Evolutionary conservation across 2,797 vertebrate genomes (phyloP).

Genomic region (Manis javanica): DNA sequence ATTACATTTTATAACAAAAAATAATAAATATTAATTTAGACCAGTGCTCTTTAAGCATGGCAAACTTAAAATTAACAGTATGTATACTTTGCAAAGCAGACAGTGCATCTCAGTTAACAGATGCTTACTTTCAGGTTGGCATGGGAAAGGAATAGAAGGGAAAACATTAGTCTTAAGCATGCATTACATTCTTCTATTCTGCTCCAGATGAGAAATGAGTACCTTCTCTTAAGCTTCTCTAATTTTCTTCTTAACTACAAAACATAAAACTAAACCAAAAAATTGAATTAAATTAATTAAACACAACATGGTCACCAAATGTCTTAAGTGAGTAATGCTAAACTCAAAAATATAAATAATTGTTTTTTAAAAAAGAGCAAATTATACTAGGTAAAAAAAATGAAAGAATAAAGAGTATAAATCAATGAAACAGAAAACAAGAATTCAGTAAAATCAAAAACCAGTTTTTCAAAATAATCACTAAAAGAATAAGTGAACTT

Average conservation of each 20-base stretch:
- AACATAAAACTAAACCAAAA: slow-evolving; percentile 17
- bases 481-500: not conserved
- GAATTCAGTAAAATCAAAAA: not conserved
- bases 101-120: not conserved
- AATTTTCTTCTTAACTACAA: not conserved
- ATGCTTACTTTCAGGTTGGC: not conserved
- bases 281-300: not conserved
- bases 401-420: not conserved
- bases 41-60: not conserved
- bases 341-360: slow-evolving; percentile 7
- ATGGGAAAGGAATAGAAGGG: not conserved
- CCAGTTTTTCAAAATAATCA: not conserved
- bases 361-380: not conserved
- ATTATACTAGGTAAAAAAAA: not conserved
- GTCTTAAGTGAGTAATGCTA: not conserved
- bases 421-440: not conserved
- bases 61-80: not conserved
- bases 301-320: not conserved
- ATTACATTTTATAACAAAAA: not conserved
- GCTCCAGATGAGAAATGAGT: not conserved
- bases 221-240: not conserved
- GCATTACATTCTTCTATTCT: not conserved
- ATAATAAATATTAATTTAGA: slow-evolving; percentile 8
- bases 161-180: not conserved
- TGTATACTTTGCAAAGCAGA: not conserved